Evolutionary conservation across 2,113 vertebrate species (phyloP), one percentile per base, ranked within the genome.

Genomic region (Trematocara unimaculatum): DNA sequence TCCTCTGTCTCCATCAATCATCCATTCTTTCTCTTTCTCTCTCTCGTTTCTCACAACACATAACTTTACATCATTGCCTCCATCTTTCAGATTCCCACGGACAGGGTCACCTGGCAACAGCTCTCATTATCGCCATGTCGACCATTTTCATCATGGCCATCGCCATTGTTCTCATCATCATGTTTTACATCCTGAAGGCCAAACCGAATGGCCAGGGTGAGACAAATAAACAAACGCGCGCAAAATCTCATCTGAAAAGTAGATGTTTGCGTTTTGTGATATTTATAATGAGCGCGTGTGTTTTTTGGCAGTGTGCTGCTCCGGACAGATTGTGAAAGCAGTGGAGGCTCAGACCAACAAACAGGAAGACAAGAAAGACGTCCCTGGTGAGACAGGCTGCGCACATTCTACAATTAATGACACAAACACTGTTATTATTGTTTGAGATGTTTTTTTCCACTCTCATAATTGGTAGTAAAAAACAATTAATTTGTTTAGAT

Each of bases 131-230:
- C 4, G 99, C 99, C 83, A 99, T 99, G 98, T 99, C 99, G 70
- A 99, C 98, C 82, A 99, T 99, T 94, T 99, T 99, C 92, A 99
- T 99, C 95, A 99, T 99, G 99, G 98, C 99, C 79, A 97, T 99
- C 17, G 98, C 98, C 84, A 99, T 99, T 5, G 98, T 99, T 80
- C 97, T 99, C 88, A 99, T 99, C 95, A 98, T 99, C 89, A 98
- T 98, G 97, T 99, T 99, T 95, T 99, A 99, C 93, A 99, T 99
- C 92, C 94, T 99, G 88, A 99, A 98, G 96, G 97, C 98, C 18
- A 99, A 98, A 92, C 97, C 99, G 6, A 98, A 96, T 3, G 93
- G 97, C 81, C 98, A 98, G 94, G 98, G 99, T 99, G 94, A 97
- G 91, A 83, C 9, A 18, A 38, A 47, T 15, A 26, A 70, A 38